These are phyloP conservation scores for Clarias fuscus DNA, from an alignment of 2,797 vertebrate species.

Conservation along the genomic window DNA sequence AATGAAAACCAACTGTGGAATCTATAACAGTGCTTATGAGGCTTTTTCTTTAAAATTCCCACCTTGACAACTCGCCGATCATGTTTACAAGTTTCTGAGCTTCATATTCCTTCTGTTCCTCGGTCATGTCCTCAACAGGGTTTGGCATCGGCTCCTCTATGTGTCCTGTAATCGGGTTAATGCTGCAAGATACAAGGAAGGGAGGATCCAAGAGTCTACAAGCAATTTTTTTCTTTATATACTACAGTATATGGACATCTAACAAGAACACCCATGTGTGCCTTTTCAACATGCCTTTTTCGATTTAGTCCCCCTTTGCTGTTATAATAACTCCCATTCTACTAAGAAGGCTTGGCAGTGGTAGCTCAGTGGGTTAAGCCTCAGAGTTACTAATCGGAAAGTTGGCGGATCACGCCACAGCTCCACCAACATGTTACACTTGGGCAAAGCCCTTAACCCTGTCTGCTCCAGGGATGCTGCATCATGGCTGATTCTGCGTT, in stretches of 20 bases:
- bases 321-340: not conserved
- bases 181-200: constrained; percentile 73
- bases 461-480: too few species aligned
- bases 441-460: too few species aligned
- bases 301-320: not conserved
- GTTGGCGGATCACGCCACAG: too few species aligned
- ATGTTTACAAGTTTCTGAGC: constrained; percentile 95
- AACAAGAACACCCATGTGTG: not conserved
- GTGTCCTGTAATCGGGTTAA: constrained; percentile 97
- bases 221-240: not conserved
- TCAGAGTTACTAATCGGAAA: too few species aligned
- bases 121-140: constrained; percentile 96
- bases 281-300: not conserved
- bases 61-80: constrained; percentile 97
- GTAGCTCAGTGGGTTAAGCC: too few species aligned
- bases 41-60: constrained; percentile 48
- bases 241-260: not conserved
- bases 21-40: not conserved
- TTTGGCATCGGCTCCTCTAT: constrained; percentile 94
- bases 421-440: too few species aligned
- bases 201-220: not conserved
- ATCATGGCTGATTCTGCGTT: too few species aligned
- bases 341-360: not conserved
- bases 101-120: constrained; percentile 98
- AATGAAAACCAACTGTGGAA: not conserved